Percentiles rank a stretch among this genome's conserved stretches.
These are phyloP conservation scores for Stratiomys singularior DNA, from an alignment of 2,888 invertebrate species.

Conservation along the genomic window DNA sequence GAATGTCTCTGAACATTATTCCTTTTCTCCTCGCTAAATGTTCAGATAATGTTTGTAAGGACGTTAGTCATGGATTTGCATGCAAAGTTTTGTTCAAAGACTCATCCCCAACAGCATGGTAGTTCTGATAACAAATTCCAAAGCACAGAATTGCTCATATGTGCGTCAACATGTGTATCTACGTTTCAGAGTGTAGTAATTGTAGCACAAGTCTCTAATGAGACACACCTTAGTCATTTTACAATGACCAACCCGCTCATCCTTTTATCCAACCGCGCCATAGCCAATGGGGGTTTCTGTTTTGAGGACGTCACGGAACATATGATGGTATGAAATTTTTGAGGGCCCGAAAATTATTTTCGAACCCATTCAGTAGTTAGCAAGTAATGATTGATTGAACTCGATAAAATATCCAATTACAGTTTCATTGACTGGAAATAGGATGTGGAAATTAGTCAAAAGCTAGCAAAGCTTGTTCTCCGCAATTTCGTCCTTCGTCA, in stretches of 20 bases:
- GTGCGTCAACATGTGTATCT: too few species aligned
- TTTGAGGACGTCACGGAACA: neutral
- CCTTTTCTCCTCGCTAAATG: too few species aligned
- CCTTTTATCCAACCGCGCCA: neutral
- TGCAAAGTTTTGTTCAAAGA: too few species aligned
- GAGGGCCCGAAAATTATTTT: neutral
- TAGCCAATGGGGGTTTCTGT: conserved; percentile 1
- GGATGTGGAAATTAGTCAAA: neutral
- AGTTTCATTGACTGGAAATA: neutral
- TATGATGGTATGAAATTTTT: neutral
- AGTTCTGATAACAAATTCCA: too few species aligned
- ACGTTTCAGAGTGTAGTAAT: too few species aligned
- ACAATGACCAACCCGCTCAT: conserved; percentile 6
- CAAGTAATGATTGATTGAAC: conserved; percentile 28
- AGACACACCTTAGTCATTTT: conserved; percentile 25
- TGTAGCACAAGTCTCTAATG: conserved; percentile 14
- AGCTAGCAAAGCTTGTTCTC: too few species aligned
- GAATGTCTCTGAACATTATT: too few species aligned
- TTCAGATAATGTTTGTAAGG: too few species aligned
- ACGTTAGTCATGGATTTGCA: too few species aligned
- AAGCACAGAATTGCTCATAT: too few species aligned
- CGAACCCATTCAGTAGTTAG: neutral
- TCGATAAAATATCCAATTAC: conserved; percentile 4
- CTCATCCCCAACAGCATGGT: too few species aligned
- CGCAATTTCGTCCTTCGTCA: too few species aligned